A percentile compares a stretch with the other conserved stretches of the same genome.
These are phyloP conservation scores for Mantis religiosa DNA, from an alignment of 2,888 invertebrate genomes.

Conservation along the genomic window DNA sequence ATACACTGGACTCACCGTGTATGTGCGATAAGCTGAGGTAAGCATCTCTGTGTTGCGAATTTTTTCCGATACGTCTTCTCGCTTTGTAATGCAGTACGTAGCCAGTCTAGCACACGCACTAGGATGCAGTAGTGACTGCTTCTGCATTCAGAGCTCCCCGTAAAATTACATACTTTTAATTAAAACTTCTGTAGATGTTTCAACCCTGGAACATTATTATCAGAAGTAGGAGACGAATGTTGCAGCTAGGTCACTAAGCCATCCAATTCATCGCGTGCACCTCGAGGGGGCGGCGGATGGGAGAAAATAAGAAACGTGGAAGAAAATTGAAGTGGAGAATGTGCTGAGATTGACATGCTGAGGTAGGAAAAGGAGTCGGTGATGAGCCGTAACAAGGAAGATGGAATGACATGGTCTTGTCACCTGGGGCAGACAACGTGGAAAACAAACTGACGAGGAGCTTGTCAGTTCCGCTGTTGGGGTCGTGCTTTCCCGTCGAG, in stretches of 20 bases:
- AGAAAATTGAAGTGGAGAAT: neutral
- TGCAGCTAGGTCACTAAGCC: neutral
- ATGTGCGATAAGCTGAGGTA: no score
- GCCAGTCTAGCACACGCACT: no score
- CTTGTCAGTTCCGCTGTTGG: neutral
- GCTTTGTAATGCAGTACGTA: no score
- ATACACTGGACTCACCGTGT: no score
- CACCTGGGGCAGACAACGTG: neutral
- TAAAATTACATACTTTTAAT: no score
- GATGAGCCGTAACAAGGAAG: constrained; percentile 9
- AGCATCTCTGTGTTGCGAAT: no score
- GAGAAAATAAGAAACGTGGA: neutral
- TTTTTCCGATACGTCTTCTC: no score
- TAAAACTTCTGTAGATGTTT: no score
- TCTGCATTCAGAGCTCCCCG: no score
- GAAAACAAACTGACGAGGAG: neutral
- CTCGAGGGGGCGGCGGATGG: neutral
- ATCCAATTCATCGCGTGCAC: neutral
- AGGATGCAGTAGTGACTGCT: no score
- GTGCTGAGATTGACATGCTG: neutral
- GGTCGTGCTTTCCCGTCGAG: no score
- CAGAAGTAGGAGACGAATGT: neutral
- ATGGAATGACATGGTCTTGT: neutral
- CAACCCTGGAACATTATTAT: neutral
- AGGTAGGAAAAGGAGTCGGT: neutral